Evolutionary conservation across 1,140 invertebrate species (phyloP).

Genomic region (Eriosoma lanigerum): DNA sequence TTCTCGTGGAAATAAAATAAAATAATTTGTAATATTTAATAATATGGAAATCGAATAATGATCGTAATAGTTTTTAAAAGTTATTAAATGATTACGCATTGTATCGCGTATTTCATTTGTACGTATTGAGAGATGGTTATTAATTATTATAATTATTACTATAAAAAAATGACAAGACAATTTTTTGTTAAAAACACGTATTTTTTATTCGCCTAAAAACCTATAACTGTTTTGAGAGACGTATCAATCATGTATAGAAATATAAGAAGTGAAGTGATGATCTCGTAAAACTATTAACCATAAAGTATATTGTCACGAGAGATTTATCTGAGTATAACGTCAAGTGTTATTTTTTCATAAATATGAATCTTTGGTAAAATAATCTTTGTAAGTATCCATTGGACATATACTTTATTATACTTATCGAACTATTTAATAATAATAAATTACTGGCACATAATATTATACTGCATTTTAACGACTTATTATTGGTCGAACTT

Average conservation of each 20-base stretch:
- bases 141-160: not conserved
- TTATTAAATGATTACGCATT: not conserved
- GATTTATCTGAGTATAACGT: constrained; percentile 9
- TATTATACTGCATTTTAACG: no score
- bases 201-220: constrained; percentile 3
- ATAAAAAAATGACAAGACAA: constrained; percentile 2
- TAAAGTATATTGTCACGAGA: not conserved
- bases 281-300: constrained; percentile 37
- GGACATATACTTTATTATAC: no score
- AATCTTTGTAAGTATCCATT: not conserved
- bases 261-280: constrained; percentile 17
- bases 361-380: not conserved
- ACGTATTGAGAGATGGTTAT: no score
- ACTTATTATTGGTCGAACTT: no score
- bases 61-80: not conserved
- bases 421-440: no score
- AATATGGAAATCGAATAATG: not conserved
- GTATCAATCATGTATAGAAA: constrained; percentile 28
- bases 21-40: no score
- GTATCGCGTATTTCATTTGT: not conserved
- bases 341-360: not conserved
- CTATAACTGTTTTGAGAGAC: not conserved
- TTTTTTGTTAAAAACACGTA: not conserved
- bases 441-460: no score
- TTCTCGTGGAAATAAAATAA: no score